These are phyloP conservation scores for Caenorhabditis latens DNA, from an alignment of 1,140 invertebrate species.

Conservation along the genomic window DNA sequence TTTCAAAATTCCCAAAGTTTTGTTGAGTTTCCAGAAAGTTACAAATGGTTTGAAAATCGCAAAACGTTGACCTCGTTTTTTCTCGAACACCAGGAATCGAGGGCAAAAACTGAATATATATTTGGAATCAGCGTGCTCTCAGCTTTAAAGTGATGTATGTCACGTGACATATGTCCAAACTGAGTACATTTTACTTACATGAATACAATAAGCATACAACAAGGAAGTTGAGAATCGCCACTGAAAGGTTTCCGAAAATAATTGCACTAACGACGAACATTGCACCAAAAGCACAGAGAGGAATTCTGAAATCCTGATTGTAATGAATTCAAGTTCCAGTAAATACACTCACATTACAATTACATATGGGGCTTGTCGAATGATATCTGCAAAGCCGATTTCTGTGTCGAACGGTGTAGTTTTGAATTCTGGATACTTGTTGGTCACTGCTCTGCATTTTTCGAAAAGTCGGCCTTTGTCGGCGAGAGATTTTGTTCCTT, in stretches of 20 bases:
- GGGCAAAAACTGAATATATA: too few species aligned
- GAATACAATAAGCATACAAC: background rate
- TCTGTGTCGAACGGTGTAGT: conserved; percentile 62
- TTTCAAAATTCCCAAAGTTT: too few species aligned
- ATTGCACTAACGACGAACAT: conserved; percentile 28
- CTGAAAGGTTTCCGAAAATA: conserved; percentile 26
- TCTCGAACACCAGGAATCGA: too few species aligned
- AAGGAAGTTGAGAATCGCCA: conserved; percentile 14
- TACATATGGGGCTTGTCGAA: conserved; percentile 37
- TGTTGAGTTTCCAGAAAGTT: too few species aligned
- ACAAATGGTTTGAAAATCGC: too few species aligned
- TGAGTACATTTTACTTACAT: conserved; percentile 20
- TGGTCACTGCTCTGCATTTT: conserved; percentile 34
- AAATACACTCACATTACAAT: conserved; percentile 32
- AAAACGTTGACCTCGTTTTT: too few species aligned
- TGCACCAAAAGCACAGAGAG: conserved; percentile 11
- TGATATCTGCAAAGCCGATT: conserved; percentile 61
- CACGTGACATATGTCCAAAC: too few species aligned
- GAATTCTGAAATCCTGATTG: conserved; percentile 49
- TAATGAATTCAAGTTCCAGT: background rate
- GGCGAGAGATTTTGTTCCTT: conserved; percentile 56
- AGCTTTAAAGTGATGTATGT: too few species aligned
- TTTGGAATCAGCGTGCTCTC: too few species aligned
- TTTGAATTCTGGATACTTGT: conserved; percentile 60
- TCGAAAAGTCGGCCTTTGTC: conserved; percentile 55